Evolutionary conservation across 37 sponge, comb jelly and placozoan genomes (phyloP), one percentile per base, ranked within the genome.

Genomic region (Halichondria panicea): DNA sequence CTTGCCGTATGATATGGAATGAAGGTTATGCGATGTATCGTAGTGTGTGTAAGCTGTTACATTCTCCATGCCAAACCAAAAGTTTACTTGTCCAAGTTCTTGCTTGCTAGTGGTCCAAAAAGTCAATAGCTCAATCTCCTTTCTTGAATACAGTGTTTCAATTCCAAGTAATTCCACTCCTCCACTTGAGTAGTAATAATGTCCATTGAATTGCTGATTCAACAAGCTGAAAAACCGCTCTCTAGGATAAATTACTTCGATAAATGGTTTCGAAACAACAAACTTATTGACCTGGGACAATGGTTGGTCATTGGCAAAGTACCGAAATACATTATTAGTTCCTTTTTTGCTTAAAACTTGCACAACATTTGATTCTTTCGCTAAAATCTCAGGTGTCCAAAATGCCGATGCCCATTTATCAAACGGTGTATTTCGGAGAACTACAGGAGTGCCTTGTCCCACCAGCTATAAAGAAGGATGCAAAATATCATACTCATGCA

Each of bases 41-140:
- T 89, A 89, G 75, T 89, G 90, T 53, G 84, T 89, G 60, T 84
- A 68, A 27, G 90, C 90, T 25, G 84, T 84, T 22, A 89, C 90
- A 27, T 68, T 68, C 30, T 1, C 30, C 31, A 54, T 72, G 27
- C 84, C 84, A 72, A 89, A 59, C 90, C 90, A 89, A 34, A 68
- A 89, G 50, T 89, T 82, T 38, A 89, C 90, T 43, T 89, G 81
- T 0, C 87, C 81, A 4, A 82, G 43, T 21, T 45, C 62, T 43
- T 28, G 9, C 12, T 34, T 38, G 5, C 28, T 5, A 18, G 50
- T 25, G 15, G 48, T 2, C 0, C 59, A 61, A 79, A 86, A 86
- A 12, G 81, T 80, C 54, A 86, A 25, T 1, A 22, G 2, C 34
- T 32, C 40, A 0, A 75, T 75, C 22, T 68, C 75, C 30, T 65